phyloP scores from a whole-genome alignment of 2,113 vertebrate genomes.

The Dermatemys mawii region DNA sequence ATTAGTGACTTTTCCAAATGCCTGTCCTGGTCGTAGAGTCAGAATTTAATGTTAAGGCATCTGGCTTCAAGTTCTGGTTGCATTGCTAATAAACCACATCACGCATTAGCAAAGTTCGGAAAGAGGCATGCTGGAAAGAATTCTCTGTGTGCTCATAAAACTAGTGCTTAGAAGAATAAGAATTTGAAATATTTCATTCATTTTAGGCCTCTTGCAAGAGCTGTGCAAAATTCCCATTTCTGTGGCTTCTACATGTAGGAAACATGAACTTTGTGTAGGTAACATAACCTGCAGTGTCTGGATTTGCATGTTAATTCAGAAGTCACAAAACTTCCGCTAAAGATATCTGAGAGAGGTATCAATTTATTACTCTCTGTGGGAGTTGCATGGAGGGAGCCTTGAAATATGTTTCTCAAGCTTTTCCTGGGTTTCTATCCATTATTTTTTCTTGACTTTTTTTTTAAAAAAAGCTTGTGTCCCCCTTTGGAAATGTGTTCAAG shows the following conservation, averaged over 20 bases:
- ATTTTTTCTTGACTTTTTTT: neutral
- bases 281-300: neutral
- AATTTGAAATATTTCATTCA: slow-evolving; percentile 6
- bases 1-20: neutral
- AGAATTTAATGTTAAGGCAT: neutral
- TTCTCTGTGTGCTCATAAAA: slow-evolving; percentile 22
- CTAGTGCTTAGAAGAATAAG: neutral
- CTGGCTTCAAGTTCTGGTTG: neutral
- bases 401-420: neutral
- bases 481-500: neutral
- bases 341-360: neutral
- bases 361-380: neutral
- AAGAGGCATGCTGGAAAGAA: slow-evolving; percentile 1
- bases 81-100: slow-evolving; percentile 33
- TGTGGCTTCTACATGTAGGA: neutral
- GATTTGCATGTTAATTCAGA: neutral
- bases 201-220: neutral
- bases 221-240: neutral
- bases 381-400: neutral
- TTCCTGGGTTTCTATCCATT: neutral
- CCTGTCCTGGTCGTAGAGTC: neutral
- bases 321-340: neutral
- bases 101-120: neutral
- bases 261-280: neutral
- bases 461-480: neutral